Evolutionary conservation across 2,797 vertebrate species (phyloP).

Genomic region (Eulemur albifrons): DNA sequence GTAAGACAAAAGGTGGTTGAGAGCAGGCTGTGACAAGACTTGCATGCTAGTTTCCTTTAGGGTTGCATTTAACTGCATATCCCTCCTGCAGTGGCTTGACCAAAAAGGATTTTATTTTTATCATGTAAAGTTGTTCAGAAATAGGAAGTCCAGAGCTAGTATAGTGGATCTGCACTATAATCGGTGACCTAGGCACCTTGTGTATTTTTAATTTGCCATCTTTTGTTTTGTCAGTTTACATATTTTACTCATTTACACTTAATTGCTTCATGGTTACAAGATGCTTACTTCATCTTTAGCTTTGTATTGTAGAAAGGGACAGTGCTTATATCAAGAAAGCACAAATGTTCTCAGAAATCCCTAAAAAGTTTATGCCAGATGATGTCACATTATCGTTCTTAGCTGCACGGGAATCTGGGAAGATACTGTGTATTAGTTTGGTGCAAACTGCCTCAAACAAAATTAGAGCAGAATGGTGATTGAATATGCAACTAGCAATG

Average conservation of each 20-base stretch:
- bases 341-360: neutral
- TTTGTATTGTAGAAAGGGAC: neutral
- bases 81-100: constrained; percentile 1
- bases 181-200: neutral
- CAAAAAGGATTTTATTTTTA: neutral
- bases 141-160: neutral
- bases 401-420: neutral
- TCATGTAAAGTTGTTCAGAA: neutral
- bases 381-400: neutral
- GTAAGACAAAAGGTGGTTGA: neutral
- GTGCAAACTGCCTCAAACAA: neutral
- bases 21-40: neutral
- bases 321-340: neutral
- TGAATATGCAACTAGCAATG: neutral
- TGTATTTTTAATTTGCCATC: neutral
- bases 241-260: neutral
- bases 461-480: constrained; percentile 3
- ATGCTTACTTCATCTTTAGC: constrained; percentile 12
- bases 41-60: neutral
- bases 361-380: neutral
- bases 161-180: neutral
- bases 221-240: neutral
- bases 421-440: neutral
- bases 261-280: neutral
- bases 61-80: neutral